Evolutionary conservation across 2,888 invertebrate genomes (phyloP), one percentile per base, ranked within the genome.

Genomic region (Allygus modestus): DNA sequence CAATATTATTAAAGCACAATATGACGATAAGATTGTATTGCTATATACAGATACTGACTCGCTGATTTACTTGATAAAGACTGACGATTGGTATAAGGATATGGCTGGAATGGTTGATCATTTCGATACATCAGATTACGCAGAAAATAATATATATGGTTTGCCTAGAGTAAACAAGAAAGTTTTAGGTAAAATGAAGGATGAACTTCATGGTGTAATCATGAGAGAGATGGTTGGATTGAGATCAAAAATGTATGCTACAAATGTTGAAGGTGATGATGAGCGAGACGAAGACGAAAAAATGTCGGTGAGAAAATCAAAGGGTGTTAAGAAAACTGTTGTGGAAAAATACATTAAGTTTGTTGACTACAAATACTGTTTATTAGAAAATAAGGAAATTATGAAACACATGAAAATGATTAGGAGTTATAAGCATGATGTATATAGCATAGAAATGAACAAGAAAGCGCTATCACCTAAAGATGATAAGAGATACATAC

Each of bases 151-250:
- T 58, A 37, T 20, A 7, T 73, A 69, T 58, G 26, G 23, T 4
- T 20, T 82, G n/a, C 75, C 81, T 20, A 28, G 73, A 26, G 58
- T 73, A 23, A 84, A 84, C 54, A 84, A 84, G 73, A 58, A 73
- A 41, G 41, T 82, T 41, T 37, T 82, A 26, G 82, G 84, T 20
- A 84, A 84, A 73, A 71, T 82, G 61, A 82, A 84, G 41, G 84
- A 84, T 58, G 84, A 84, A 65, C 69, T 84, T 28, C 51, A 69
- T 51, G 65, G 71, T 43, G 65, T 28, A 82, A 46, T 81, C 28
- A 51, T 71, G 41, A 51, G n/a, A n/a, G 73, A 37, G 37, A 7
- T 37, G 5, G 77, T 79, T 4, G 77, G 43, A 12, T 17, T 79
- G 0, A n/a, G 43, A 28, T 41, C 77, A 0, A 79, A 79, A 46